A percentile compares a stretch with the other conserved stretches of the same genome.
These are phyloP conservation scores for Caenorhabditis tropicalis DNA, from an alignment of 1,140 invertebrate genomes.

Conservation along the genomic window DNA sequence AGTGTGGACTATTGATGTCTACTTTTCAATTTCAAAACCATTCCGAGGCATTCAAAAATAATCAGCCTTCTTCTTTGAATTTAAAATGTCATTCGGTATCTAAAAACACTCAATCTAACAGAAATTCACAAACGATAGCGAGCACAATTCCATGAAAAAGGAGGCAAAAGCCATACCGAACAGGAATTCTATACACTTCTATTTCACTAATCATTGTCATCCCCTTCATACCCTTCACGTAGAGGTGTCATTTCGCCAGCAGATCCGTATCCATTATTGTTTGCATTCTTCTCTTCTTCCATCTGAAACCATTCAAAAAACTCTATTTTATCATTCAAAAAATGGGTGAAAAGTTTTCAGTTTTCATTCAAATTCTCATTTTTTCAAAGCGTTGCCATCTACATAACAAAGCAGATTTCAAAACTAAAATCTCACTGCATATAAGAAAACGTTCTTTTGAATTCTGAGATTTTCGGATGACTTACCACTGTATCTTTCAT, in stretches of 20 bases:
- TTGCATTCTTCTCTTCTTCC: constrained; percentile 39
- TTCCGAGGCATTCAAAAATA: no score
- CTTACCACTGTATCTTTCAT: constrained; percentile 39
- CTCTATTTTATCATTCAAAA: background rate
- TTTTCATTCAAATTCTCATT: background rate
- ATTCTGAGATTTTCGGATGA: background rate
- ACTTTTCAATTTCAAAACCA: no score
- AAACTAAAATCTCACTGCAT: constrained; percentile 11
- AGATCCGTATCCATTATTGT: constrained; percentile 39
- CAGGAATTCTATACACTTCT: background rate
- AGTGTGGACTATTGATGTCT: no score
- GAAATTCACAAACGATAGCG: background rate
- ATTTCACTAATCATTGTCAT: background rate
- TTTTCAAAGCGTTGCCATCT: background rate
- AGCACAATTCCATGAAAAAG: background rate
- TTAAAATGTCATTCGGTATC: no score
- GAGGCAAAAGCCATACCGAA: background rate
- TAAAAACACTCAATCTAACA: background rate
- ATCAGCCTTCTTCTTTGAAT: no score
- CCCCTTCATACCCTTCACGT: constrained; percentile 31
- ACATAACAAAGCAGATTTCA: background rate
- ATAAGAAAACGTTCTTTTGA: background rate
- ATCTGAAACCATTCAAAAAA: constrained; percentile 3
- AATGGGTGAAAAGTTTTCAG: background rate
- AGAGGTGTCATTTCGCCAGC: constrained; percentile 35